A percentile compares a stretch with the other conserved stretches of the same genome.
These are phyloP conservation scores for Peribatodes rhomboidaria DNA, from an alignment of 2,888 invertebrate species.

Conservation along the genomic window DNA sequence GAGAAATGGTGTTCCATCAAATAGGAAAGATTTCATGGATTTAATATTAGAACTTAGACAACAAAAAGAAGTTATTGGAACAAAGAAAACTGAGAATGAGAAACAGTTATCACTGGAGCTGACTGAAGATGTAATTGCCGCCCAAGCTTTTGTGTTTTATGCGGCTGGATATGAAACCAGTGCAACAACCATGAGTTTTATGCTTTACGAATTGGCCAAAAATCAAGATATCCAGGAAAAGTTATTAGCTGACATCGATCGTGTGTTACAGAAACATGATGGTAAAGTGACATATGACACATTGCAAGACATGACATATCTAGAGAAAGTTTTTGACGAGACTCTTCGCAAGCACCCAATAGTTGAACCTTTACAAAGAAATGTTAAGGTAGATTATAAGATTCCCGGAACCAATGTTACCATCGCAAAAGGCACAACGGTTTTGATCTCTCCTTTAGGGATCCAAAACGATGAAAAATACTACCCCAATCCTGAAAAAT, in stretches of 20 bases:
- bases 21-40: conserved; percentile 50
- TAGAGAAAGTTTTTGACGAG: conserved; percentile 68
- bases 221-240: conserved; percentile 71
- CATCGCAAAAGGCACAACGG: conserved; percentile 61
- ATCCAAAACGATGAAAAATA: conserved; percentile 73
- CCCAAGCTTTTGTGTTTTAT: conserved; percentile 76
- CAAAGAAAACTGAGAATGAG: conserved; percentile 42
- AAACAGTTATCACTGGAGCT: conserved; percentile 50
- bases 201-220: conserved; percentile 66
- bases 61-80: conserved; percentile 47
- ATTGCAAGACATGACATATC: conserved; percentile 67
- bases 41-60: conserved; percentile 57
- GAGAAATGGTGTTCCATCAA: conserved; percentile 55
- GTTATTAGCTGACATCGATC: conserved; percentile 61
- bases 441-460: conserved; percentile 63
- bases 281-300: conserved; percentile 69
- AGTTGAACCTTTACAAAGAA: conserved; percentile 66
- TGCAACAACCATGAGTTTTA: conserved; percentile 68
- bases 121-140: conserved; percentile 63
- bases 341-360: conserved; percentile 78
- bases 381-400: conserved; percentile 60
- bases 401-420: conserved; percentile 65
- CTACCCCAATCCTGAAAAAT: conserved; percentile 73
- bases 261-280: conserved; percentile 55
- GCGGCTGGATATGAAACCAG: conserved; percentile 78